Conservation (phyloP, 2,888 invertebrate species). For the Cryptocheilus praepositus region DNA sequence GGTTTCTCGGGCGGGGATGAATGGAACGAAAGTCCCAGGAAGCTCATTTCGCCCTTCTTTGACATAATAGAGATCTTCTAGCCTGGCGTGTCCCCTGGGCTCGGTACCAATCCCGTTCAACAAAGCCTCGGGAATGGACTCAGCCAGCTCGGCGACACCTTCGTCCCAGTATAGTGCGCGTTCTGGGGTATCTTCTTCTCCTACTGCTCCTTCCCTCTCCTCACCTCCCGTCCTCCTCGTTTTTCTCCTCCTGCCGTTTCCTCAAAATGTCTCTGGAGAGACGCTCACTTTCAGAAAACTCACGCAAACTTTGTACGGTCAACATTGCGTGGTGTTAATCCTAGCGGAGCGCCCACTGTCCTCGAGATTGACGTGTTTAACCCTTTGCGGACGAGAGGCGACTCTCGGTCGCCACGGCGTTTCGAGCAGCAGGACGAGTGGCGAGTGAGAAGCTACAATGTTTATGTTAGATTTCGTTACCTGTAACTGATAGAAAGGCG, state of each 20-base stretch:
- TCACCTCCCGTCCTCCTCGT: conserved; percentile 8
- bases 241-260: conserved; percentile 32
- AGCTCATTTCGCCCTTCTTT: conserved; percentile 57
- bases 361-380: too few species aligned
- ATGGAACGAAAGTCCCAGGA: conserved; percentile 53
- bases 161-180: conserved; percentile 17
- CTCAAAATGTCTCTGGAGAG: conserved; percentile 37
- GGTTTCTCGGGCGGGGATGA: conserved; percentile 45
- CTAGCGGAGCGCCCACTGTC: neutral
- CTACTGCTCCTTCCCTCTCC: too few species aligned
- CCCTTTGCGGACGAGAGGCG: too few species aligned
- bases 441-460: too few species aligned
- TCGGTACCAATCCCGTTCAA: conserved; percentile 59
- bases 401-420: too few species aligned
- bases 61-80: conserved; percentile 61
- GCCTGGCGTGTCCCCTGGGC: conserved; percentile 54
- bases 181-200: conserved; percentile 16
- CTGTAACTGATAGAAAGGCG: too few species aligned
- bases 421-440: too few species aligned
- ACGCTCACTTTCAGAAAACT: conserved; percentile 24
- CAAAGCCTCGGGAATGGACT: conserved; percentile 60
- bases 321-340: conserved; percentile 15
- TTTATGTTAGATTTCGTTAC: too few species aligned
- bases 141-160: conserved; percentile 51
- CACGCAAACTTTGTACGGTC: conserved; percentile 15